phyloP scores from a whole-genome alignment of 2,888 invertebrate species.

The Glyphotaelius pellucidus region DNA sequence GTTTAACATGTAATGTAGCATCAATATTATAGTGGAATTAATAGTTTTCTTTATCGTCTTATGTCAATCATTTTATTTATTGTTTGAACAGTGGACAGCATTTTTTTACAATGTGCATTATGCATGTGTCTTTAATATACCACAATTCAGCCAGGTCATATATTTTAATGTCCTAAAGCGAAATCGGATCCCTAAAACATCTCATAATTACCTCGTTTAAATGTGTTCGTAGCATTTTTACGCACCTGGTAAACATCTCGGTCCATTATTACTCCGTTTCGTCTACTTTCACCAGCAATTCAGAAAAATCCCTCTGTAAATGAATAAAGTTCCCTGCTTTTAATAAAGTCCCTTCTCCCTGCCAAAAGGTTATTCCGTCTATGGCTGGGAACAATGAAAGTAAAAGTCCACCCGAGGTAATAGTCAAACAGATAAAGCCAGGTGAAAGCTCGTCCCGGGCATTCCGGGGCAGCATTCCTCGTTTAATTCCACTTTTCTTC shows the following conservation, averaged over 20 bases:
- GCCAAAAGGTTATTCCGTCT: constrained; percentile 41
- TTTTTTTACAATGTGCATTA: no score
- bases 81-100: no score
- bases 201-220: not conserved
- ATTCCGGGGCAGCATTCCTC: constrained; percentile 9
- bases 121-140: no score
- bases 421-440: constrained; percentile 61
- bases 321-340: constrained; percentile 48
- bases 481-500: constrained; percentile 24
- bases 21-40: no score
- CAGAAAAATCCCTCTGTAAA: constrained; percentile 48
- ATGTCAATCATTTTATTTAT: no score
- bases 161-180: not conserved
- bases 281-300: constrained; percentile 5
- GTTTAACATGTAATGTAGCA: no score
- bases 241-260: not conserved
- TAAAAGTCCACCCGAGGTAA: constrained; percentile 52
- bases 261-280: constrained; percentile 36
- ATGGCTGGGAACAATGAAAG: constrained; percentile 49
- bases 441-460: constrained; percentile 34
- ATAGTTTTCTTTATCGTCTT: no score
- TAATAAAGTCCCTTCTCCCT: constrained; percentile 51
- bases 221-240: not conserved
- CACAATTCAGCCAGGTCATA: not conserved
- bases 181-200: not conserved